A percentile compares a stretch with the other conserved stretches of the same genome.
phyloP scores from a whole-genome alignment of 2,888 invertebrate species.

The Chrysolina americana region DNA sequence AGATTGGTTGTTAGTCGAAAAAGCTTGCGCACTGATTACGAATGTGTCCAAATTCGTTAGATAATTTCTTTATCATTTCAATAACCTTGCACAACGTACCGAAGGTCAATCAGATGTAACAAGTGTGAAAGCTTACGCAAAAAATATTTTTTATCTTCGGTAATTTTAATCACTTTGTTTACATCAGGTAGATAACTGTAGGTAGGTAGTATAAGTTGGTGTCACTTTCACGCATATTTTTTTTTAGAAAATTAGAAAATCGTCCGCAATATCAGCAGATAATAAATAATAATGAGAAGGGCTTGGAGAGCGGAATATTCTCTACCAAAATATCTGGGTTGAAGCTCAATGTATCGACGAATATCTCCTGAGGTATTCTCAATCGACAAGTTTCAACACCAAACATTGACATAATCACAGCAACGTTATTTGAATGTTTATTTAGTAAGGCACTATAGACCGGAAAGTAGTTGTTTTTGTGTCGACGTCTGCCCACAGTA shows the following conservation, averaged over 20 bases:
- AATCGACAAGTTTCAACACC: no score
- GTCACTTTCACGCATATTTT: background rate
- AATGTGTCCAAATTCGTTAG: slow-evolving; percentile 36
- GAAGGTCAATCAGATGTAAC: slow-evolving; percentile 42
- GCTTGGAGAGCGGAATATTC: no score
- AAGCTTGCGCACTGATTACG: slow-evolving; percentile 36
- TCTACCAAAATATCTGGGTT: no score
- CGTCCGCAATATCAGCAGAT: background rate
- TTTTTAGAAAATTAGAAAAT: background rate
- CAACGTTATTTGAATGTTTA: no score
- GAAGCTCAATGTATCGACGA: no score
- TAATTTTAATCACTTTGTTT: slow-evolving; percentile 14
- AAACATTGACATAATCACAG: no score
- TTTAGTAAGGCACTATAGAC: no score
- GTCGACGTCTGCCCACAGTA: no score
- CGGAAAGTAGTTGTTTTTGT: no score
- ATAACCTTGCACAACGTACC: slow-evolving; percentile 47
- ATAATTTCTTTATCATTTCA: slow-evolving; percentile 40
- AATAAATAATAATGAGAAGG: no score
- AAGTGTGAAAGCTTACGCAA: slow-evolving; percentile 7
- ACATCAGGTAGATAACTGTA: background rate
- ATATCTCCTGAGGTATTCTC: no score
- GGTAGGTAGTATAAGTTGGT: background rate
- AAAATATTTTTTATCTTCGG: slow-evolving; percentile 25
- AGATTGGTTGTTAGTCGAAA: slow-evolving; percentile 30